Base-by-base conservation (phyloP, 2,797 vertebrate genomes). In the Acanthurus tractus region DNA sequence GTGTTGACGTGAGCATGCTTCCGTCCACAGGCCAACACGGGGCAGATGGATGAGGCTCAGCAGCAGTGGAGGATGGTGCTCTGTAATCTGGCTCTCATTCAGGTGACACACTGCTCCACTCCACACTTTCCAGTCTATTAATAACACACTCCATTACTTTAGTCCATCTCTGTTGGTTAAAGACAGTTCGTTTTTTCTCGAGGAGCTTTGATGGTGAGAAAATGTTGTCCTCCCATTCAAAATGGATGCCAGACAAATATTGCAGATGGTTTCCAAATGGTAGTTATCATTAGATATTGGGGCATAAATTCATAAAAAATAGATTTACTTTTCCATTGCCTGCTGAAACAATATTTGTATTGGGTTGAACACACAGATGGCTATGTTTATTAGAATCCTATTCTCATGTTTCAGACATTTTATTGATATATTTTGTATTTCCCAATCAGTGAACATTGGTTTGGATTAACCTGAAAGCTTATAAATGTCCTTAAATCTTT, bases 21-120 rank as follows among this genome's bases (percentile, higher is more conserved):
- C 13, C 23, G 14, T 59, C 61, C 70, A 11, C 73, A 98, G 97
- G 96, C 97, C 79, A 98, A 98, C 90, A 97, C 93, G 0, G 97
- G 97, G 12, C 95, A 96, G 89, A 93, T 98, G 83, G 97, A 97
- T 50, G 93, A 95, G 63, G 84, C 92, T 11, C 92, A 81, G 79
- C 95, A 96, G 83, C 94, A 93, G 84, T 94, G 95, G 94, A 96
- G 90, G 87, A 93, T 97, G 94, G 95, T 96, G 53, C 86, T 91
- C 66, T 95, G 95, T 84, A 98, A 98, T 88, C 92, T 98, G 78
- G 97, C 96, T 55, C 95, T 98, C 57, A 95, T 97, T 88, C 97
- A 98, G 96, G 96, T 97, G 72, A 86, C 62, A 58, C 64, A 17
- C 70, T 40, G 71, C 62, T 48, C 29, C 74, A n/a, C 25, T 25